Conservation (phyloP, 2,888 invertebrate species). For the Clivina fossor region DNA sequence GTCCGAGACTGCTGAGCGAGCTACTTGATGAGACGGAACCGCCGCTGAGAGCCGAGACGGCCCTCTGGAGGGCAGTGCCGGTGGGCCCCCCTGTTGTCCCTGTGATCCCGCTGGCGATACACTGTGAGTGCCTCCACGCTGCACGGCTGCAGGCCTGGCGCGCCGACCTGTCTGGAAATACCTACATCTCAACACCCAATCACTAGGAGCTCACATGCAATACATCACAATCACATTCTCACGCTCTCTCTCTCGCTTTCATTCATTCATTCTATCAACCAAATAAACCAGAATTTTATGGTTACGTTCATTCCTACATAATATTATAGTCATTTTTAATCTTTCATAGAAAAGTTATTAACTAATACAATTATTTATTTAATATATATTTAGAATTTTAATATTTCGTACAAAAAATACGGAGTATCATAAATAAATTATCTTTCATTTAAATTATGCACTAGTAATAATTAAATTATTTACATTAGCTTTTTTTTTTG, state of each 20-base stretch:
- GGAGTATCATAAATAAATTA: no score
- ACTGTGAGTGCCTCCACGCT: constrained; percentile 85
- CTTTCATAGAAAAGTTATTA: no score
- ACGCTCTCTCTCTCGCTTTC: neutral
- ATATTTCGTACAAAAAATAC: no score
- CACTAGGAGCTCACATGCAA: constrained; percentile 53
- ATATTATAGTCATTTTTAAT: no score
- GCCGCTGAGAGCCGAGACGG: constrained; percentile 76
- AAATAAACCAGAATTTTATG: no score
- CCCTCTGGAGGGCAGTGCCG: constrained; percentile 36
- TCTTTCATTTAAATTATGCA: no score
- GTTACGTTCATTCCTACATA: no score
- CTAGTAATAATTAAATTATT: no score
- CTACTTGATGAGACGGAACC: constrained; percentile 69
- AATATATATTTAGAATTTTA: no score
- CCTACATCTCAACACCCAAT: constrained; percentile 56
- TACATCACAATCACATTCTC: no score
- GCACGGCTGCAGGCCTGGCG: constrained; percentile 77
- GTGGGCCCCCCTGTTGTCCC: constrained; percentile 40
- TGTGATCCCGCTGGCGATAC: constrained; percentile 65
- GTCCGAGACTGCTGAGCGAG: constrained; percentile 65
- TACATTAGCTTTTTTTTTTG: no score
- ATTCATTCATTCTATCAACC: neutral
- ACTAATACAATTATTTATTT: no score
- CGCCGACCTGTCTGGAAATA: constrained; percentile 84